Evolutionary conservation across 2,888 invertebrate genomes (phyloP), one percentile per base, ranked within the genome.

Genomic region (Leptopilina drosophilae): DNA sequence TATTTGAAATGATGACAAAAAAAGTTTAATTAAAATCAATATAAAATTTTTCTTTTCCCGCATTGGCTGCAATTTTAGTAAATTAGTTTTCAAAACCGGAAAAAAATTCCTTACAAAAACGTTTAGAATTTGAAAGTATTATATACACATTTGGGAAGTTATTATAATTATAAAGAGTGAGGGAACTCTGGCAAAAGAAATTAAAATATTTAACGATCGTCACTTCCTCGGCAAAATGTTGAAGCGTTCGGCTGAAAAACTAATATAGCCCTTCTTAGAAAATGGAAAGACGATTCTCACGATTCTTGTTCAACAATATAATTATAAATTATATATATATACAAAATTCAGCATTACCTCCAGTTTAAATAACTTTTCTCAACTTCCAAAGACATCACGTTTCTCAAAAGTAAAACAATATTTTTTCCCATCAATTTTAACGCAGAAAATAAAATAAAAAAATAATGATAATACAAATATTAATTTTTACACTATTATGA

Each of bases 211-310:
- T 33, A 73, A 56, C 33, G 33, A 40, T 33, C 53, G 73, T 73
- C 73, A 40, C 73, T 56, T 73, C 73, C 73, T 73, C 33, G 56
- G 33, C 11, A 33, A 56, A 42, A 40, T 8, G 53, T 56, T 73
- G 5, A 73, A 49, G 56, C n/a, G 11, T 56, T 73, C 53, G 53
- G 56, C n/a, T 56, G 33, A 73, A 73, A 73, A 73, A 56, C 56
- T 73, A 73, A 56, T 73, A 73, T 56, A 56, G 56, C n/a, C 33
- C 73, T 73, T 73, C 73, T 56, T 1, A 53, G 73, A 73, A 73
- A 73, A 73, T 73, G 53, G 33, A 33, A 73, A 73, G 33, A 9
- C n/a, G 56, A 73, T 56, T 73, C 73, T 56, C 73, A 73, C 73
- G 73, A 14, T 49, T 73, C 56, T 73, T 26, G 33, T 62, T 62